Evolutionary conservation across 2,113 vertebrate genomes (phyloP).

Genomic region (Etia nguti): DNA sequence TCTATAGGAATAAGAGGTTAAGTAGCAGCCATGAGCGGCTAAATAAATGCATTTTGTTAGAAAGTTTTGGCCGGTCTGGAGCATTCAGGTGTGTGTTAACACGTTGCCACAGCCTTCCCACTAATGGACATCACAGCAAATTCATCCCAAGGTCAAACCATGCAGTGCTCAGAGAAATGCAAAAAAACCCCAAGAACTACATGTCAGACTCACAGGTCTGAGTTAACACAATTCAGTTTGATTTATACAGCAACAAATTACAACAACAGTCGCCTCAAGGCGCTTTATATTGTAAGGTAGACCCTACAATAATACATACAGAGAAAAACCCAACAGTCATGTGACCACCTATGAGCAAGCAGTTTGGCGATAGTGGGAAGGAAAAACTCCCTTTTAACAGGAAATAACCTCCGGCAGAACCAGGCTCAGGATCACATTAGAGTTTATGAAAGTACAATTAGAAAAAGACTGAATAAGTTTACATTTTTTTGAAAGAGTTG

Average conservation of each 20-base stretch:
- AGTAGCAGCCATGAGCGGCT: neutral
- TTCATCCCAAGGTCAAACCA: neutral
- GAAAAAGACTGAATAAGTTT: neutral
- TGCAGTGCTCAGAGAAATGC: neutral
- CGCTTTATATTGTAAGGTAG: neutral
- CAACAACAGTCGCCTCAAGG: neutral
- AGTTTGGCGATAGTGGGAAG: neutral
- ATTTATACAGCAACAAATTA: neutral
- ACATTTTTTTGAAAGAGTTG: neutral
- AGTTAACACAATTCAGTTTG: neutral
- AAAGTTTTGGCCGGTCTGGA: neutral
- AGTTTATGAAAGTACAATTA: neutral
- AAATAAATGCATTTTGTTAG: neutral
- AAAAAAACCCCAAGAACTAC: rapidly evolving
- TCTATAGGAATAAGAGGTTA: neutral
- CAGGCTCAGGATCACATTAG: neutral
- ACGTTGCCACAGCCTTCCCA: neutral
- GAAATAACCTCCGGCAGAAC: neutral
- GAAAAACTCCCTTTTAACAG: neutral
- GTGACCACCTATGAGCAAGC: rapidly evolving
- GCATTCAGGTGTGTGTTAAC: neutral
- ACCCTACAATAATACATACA: neutral
- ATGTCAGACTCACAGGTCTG: neutral
- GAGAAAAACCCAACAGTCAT: neutral
- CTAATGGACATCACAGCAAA: neutral